Conservation (phyloP, 2,113 vertebrate species). For the Leucopsar rothschildi region DNA sequence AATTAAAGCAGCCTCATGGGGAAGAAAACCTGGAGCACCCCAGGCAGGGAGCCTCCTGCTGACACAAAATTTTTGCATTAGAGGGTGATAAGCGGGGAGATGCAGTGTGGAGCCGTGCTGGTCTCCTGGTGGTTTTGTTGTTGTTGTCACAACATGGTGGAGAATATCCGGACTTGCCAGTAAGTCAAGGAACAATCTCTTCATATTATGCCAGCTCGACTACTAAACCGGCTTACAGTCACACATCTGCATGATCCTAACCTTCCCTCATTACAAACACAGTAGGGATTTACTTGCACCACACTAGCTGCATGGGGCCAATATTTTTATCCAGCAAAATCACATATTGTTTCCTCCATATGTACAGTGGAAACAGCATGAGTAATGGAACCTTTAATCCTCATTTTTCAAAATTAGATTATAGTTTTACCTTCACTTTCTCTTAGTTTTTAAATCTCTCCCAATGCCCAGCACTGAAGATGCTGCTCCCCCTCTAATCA, state of each 20-base stretch:
- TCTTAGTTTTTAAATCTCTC: conserved; percentile 47
- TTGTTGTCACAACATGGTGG: background rate
- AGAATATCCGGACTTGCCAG: conserved; percentile 64
- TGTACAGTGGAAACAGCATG: conserved; percentile 72
- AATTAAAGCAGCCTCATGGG: conserved; percentile 20
- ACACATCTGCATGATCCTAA: conserved; percentile 65
- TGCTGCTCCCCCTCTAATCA: conserved; percentile 5
- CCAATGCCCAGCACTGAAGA: conserved; percentile 5
- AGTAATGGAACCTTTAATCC: conserved; percentile 76
- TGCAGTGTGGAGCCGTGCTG: background rate
- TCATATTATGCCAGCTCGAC: conserved; percentile 67
- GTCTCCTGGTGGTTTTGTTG: conserved; percentile 53
- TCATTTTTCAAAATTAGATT: conserved; percentile 78
- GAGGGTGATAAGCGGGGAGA: conserved; percentile 34
- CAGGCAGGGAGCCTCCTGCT: background rate
- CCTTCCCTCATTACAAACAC: conserved; percentile 70
- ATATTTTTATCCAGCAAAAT: conserved; percentile 74
- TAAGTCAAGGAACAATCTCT: conserved; percentile 70
- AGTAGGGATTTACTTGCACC: conserved; percentile 70
- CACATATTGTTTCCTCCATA: conserved; percentile 70
- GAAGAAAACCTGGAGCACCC: background rate
- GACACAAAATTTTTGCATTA: conserved; percentile 52
- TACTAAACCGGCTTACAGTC: conserved; percentile 70
- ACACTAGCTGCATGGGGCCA: conserved; percentile 60
- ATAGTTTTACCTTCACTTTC: conserved; percentile 66